These are phyloP conservation scores for Schizaphis graminum DNA, from an alignment of 2,888 invertebrate genomes.

Conservation along the genomic window DNA sequence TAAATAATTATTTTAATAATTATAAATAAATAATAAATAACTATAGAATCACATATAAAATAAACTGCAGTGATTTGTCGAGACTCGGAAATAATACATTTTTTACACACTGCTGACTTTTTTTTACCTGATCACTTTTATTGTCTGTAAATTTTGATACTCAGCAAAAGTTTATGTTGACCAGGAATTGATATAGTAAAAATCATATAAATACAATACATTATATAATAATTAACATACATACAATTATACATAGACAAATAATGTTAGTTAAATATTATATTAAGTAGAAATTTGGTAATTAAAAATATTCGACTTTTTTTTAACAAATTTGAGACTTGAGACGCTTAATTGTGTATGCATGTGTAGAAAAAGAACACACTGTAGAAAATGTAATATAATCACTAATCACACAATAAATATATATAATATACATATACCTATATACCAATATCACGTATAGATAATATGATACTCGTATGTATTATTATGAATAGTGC, in stretches of 20 bases:
- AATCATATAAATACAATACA: not conserved
- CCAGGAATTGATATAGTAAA: not conserved
- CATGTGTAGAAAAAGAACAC: not conserved
- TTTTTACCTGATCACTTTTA: not conserved
- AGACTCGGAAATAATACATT: not conserved
- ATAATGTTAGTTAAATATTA: not conserved
- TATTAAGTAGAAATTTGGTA: not conserved
- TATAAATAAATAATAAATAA: not conserved
- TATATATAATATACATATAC: too few species aligned
- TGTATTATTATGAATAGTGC: too few species aligned
- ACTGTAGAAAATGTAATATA: not conserved
- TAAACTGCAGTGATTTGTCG: not conserved
- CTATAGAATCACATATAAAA: not conserved
- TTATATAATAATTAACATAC: not conserved
- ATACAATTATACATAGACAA: not conserved
- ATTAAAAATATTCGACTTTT: not conserved
- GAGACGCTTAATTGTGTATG: not conserved
- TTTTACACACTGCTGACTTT: not conserved
- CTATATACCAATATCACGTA: too few species aligned
- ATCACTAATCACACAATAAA: not conserved
- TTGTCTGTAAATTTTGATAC: not conserved
- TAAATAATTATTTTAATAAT: not conserved
- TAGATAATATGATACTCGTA: too few species aligned
- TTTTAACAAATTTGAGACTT: not conserved
- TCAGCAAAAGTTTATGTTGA: not conserved